Evolutionary conservation across 64 coral and sea anemone species (phyloP).

Genomic region (Porites lutea): DNA sequence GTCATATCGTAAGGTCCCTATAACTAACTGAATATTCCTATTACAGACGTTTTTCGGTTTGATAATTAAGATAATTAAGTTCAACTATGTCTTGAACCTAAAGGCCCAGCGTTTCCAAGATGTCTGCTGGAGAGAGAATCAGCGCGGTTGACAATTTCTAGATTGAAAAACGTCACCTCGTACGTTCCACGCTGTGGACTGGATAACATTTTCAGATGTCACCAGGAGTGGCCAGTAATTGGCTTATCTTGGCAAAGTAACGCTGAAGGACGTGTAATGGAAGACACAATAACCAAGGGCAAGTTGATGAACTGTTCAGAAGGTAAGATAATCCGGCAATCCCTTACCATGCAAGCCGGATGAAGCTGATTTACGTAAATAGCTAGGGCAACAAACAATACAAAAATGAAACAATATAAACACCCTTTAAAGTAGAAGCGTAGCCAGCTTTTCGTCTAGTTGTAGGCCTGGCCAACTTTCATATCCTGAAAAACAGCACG

Average conservation of each 20-base stretch:
- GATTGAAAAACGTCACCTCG: not conserved
- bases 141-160: not conserved
- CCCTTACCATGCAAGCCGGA: too few species aligned
- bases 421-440: too few species aligned
- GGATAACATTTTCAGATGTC: slow-evolving; percentile 2
- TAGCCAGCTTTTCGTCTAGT: too few species aligned
- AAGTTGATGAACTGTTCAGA: not conserved
- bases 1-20: too few species aligned
- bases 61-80: too few species aligned
- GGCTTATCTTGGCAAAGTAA: slow-evolving; percentile 37
- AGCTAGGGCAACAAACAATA: too few species aligned
- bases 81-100: not conserved
- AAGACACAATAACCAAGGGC: slow-evolving; percentile 23
- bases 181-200: not conserved
- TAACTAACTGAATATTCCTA: too few species aligned
- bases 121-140: not conserved
- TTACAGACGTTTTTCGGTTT: too few species aligned
- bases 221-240: slow-evolving; percentile 12
- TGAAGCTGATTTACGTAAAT: too few species aligned
- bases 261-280: not conserved
- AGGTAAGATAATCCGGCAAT: not conserved
- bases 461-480: too few species aligned
- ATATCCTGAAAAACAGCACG: too few species aligned
- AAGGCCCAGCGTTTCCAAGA: not conserved
- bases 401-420: too few species aligned